Evolutionary conservation across 1,140 invertebrate species (phyloP).

Genomic region (Kradibia gibbosae): DNA sequence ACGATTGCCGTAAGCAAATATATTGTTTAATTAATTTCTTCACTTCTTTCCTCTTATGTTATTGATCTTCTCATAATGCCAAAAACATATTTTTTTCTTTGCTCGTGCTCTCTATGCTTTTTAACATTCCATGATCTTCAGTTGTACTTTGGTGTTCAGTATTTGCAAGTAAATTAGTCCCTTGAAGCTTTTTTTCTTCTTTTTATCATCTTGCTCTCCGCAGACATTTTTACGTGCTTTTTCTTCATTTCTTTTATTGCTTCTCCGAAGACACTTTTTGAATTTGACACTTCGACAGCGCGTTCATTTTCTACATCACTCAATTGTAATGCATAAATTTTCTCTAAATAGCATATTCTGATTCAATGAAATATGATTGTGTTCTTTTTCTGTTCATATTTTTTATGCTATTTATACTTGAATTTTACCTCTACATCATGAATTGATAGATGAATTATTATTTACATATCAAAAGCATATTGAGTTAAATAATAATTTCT

Average conservation of each 20-base stretch:
- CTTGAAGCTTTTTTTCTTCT: slow-evolving; percentile 13
- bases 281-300: slow-evolving; percentile 27
- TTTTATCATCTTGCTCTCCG: background rate
- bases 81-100: slow-evolving; percentile 20
- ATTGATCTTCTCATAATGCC: slow-evolving; percentile 20
- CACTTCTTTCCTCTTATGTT: background rate
- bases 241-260: slow-evolving; percentile 10
- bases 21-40: slow-evolving; percentile 37
- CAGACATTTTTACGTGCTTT: background rate
- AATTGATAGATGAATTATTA: background rate
- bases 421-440: background rate
- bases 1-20: slow-evolving; percentile 10
- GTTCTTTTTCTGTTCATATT: background rate
- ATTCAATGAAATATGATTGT: background rate
- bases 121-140: slow-evolving; percentile 39
- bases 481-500: too few species aligned
- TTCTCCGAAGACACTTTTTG: slow-evolving; percentile 12
- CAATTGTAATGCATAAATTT: slow-evolving; percentile 30
- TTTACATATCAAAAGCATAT: background rate
- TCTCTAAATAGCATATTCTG: background rate
- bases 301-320: slow-evolving; percentile 16
- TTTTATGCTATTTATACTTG: background rate
- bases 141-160: slow-evolving; percentile 36
- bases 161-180: slow-evolving; percentile 50
- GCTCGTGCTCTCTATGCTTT: slow-evolving; percentile 22